Conservation (phyloP, 1,140 invertebrate genomes). For the Pteromalus puparum region DNA sequence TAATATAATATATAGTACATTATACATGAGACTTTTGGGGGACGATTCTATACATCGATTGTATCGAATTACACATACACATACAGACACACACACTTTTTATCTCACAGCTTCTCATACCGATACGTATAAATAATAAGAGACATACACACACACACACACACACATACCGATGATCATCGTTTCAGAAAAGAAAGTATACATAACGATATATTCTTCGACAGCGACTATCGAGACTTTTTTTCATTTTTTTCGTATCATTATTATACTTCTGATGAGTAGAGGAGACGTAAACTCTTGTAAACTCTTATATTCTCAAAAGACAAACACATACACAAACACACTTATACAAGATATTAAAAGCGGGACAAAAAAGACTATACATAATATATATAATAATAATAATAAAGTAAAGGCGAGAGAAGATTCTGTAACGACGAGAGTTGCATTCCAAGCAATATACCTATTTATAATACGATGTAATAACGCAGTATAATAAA, state of each 20-base stretch:
- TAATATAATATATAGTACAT: background rate
- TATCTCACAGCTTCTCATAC: conserved; percentile 9
- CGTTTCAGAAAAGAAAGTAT: conserved; percentile 40
- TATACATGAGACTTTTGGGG: background rate
- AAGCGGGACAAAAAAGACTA: background rate
- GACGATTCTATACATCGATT: conserved; percentile 36
- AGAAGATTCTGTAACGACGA: background rate
- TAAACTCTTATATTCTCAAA: conserved; percentile 48
- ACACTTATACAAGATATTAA: background rate
- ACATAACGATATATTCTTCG: conserved; percentile 14
- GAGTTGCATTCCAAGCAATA: conserved; percentile 51
- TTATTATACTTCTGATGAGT: too few relatives aligned
- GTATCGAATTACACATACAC: background rate
- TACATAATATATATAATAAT: background rate
- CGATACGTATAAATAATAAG: conserved; percentile 9
- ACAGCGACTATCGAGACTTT: background rate
- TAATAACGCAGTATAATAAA: conserved; percentile 42
- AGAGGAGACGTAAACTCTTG: too few relatives aligned
- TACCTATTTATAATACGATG: conserved; percentile 50
- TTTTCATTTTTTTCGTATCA: too few relatives aligned
- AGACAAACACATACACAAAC: background rate
- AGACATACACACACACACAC: background rate
- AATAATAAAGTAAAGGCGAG: background rate
- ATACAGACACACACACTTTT: conserved; percentile 5
- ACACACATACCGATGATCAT: background rate